These are phyloP conservation scores for Cyprinodon variegatus DNA, from an alignment of 2,113 vertebrate species.

Conservation along the genomic window DNA sequence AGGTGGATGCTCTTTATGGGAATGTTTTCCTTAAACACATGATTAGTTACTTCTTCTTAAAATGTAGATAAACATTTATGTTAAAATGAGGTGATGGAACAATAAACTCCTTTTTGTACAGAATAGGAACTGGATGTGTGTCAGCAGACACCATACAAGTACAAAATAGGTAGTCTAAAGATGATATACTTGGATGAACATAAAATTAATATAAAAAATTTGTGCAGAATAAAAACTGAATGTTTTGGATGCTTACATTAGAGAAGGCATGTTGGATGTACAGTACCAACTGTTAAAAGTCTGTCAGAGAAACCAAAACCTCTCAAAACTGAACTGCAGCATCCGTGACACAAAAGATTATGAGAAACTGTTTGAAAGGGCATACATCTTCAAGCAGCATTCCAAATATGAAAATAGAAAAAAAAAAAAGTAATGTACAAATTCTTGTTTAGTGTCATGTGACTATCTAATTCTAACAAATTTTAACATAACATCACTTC, in stretches of 20 bases:
- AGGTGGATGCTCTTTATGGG: no score
- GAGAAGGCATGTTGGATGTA: not conserved
- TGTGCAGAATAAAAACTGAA: no score
- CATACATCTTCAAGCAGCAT: constrained; percentile 1
- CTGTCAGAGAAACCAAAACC: not conserved
- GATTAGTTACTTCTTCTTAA: no score
- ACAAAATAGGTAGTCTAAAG: not conserved
- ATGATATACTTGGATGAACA: constrained; percentile 5
- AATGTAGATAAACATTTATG: no score
- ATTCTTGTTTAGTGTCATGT: constrained; percentile 20
- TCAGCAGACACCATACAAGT: not conserved
- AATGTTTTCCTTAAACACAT: no score
- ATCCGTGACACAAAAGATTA: not conserved
- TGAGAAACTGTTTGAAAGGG: not conserved
- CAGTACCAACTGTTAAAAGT: not conserved
- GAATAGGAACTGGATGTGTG: no score
- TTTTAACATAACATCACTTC: constrained; percentile 32
- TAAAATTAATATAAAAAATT: not conserved
- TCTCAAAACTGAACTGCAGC: not conserved
- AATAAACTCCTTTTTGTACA: no score
- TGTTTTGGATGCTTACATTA: not conserved
- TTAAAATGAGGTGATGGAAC: no score
- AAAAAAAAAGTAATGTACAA: constrained; percentile 7
- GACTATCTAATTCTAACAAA: constrained; percentile 26
- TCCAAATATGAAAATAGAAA: not conserved